Conservation (phyloP, 2,888 invertebrate genomes). For the Thecophora atra region DNA sequence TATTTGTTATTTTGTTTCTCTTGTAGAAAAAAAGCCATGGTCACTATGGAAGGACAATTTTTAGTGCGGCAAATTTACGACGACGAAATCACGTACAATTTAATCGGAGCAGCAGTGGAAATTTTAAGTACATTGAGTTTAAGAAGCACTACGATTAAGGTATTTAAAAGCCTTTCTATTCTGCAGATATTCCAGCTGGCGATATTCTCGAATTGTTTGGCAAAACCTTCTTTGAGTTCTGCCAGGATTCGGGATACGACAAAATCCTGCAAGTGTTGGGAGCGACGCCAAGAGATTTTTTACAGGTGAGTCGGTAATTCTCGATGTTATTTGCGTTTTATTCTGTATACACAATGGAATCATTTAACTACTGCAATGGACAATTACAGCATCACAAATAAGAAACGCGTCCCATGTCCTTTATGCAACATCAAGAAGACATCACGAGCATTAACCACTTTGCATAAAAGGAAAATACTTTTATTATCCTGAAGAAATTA, state of each 20-base stretch:
- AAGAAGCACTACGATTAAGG: slow-evolving; percentile 1
- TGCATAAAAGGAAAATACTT: too few relatives aligned
- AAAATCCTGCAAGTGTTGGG: slow-evolving; percentile 94
- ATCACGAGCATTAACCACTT: too few relatives aligned
- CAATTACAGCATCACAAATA: too few relatives aligned
- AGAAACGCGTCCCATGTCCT: too few relatives aligned
- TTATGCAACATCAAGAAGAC: too few relatives aligned
- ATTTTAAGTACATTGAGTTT: slow-evolving; percentile 80
- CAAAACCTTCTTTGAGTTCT: slow-evolving; percentile 95
- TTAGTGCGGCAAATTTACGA: slow-evolving; percentile 94
- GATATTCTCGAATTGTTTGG: slow-evolving; percentile 91
- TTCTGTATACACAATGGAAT: too few relatives aligned
- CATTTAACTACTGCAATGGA: too few relatives aligned
- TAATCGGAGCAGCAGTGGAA: slow-evolving; percentile 91
- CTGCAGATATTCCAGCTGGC: slow-evolving; percentile 86
- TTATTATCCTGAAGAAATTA: too few relatives aligned
- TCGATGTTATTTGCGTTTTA: not conserved
- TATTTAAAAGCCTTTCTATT: slow-evolving; percentile 4
- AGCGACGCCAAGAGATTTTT: slow-evolving; percentile 92
- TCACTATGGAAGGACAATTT: slow-evolving; percentile 95
- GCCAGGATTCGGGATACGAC: slow-evolving; percentile 96
- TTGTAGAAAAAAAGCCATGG: slow-evolving; percentile 87
- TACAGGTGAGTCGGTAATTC: slow-evolving; percentile 73
- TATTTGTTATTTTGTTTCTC: too few relatives aligned
- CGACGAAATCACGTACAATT: slow-evolving; percentile 92